phyloP scores from a whole-genome alignment of 1,140 invertebrate genomes.

The Danaus plexippus region DNA sequence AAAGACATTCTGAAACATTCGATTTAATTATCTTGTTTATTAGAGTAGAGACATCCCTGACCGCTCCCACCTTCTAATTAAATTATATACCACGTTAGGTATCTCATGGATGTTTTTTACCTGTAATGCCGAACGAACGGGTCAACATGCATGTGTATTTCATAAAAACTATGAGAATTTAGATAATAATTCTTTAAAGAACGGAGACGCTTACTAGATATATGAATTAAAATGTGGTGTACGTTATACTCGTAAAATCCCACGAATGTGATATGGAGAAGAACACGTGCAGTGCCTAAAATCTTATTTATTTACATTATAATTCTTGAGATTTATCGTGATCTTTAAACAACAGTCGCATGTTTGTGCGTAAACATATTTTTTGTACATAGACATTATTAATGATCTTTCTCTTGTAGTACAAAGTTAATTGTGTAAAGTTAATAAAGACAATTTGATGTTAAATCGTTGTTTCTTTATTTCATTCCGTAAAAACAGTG shows the following conservation, averaged over 20 bases:
- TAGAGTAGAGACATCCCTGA: no score
- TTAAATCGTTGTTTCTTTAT: slow-evolving; percentile 37
- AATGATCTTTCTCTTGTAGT: slow-evolving; percentile 65
- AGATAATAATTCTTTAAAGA: slow-evolving; percentile 62
- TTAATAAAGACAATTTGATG: slow-evolving; percentile 70
- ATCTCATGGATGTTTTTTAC: no score
- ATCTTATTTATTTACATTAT: slow-evolving; percentile 56
- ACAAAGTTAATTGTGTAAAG: slow-evolving; percentile 63
- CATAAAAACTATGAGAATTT: no score
- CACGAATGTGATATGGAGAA: slow-evolving; percentile 63
- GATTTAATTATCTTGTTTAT: no score
- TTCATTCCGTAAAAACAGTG: neutral
- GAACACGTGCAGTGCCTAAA: slow-evolving; percentile 65
- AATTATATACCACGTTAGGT: no score
- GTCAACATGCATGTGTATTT: no score
- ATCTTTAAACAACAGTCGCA: slow-evolving; percentile 44
- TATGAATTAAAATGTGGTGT: slow-evolving; percentile 43
- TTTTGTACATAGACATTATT: slow-evolving; percentile 57
- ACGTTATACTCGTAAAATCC: slow-evolving; percentile 37
- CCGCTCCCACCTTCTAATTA: no score
- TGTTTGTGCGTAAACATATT: slow-evolving; percentile 44
- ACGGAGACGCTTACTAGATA: slow-evolving; percentile 68
- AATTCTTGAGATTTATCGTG: slow-evolving; percentile 40
- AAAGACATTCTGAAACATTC: no score
- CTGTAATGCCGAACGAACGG: no score